Evolutionary conservation across 2,113 vertebrate genomes (phyloP), one percentile per base, ranked within the genome.

Genomic region (Eurypyga helias): DNA sequence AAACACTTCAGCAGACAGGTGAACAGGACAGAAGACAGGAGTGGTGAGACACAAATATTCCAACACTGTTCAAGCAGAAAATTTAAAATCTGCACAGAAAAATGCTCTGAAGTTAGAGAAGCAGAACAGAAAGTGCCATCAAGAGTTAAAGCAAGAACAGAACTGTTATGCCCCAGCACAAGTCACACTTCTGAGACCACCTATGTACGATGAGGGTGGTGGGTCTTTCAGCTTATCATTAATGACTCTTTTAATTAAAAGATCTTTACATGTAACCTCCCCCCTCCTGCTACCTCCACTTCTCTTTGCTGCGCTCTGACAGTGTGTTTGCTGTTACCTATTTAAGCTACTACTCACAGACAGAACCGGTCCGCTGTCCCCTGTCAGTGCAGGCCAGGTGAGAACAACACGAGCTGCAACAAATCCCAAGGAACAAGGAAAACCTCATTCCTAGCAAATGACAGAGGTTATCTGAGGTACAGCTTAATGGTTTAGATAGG

Each of bases 131-230:
- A 92, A 85, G 58, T 29, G 33, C 36, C 17, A 67, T 7, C 49
- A 76, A 18, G 55, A 61, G n/a, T 5, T 4, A 61, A 28, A 81
- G 73, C 58, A 77, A 21, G 52, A 60, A 41, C 46, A 62, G 62
- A 10, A 23, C 58, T 2, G 25, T 18, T 13, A 13, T 9, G 48
- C 11, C 24, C 43, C 17, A 41, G 48, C 34, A 48, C 16, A 7
- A 9, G 11, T 18, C 48, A 45, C 62, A 49, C 43, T 67, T 45
- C 38, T 26, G 58, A 33, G 46, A 41, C 21, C 57, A 49, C 4
- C 61, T n/a, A 1, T 15, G 48, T 11, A 15, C 0, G 2, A 23
- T 3, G 14, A 2, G 38, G 75, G 26, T 3, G 14, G 2, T 45
- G 75, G 20, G 43, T 75, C 20, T 33, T 57, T 60, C 6, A 13